These are phyloP conservation scores for Drosophila koepferae DNA, from an alignment of 2,888 invertebrate species.

Conservation along the genomic window DNA sequence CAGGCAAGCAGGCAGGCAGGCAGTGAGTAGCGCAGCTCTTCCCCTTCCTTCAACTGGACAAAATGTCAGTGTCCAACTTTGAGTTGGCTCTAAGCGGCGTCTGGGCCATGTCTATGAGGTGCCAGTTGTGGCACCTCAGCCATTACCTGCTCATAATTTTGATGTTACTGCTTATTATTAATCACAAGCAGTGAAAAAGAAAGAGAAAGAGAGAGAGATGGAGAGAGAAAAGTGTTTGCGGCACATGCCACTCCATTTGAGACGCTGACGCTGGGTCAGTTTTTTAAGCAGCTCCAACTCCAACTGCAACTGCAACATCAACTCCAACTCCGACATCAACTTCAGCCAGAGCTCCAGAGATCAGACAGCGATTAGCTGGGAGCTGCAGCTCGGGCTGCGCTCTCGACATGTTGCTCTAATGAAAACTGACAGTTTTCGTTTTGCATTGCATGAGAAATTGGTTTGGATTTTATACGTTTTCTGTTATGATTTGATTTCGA, in stretches of 20 bases:
- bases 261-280: conserved; percentile 42
- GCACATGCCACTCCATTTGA: conserved; percentile 78
- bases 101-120: conserved; percentile 69
- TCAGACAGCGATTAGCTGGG: conserved; percentile 38
- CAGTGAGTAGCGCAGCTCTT: conserved; percentile 31
- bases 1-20: too few relatives aligned
- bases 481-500: conserved; percentile 42
- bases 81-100: conserved; percentile 54
- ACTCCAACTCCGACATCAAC: conserved; percentile 6
- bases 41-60: conserved; percentile 49
- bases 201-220: conserved; percentile 5
- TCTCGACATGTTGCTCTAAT: conserved; percentile 66
- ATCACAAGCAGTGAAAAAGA: conserved; percentile 60
- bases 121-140: conserved; percentile 74
- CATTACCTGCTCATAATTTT: conserved; percentile 30
- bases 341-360: conserved; percentile 8
- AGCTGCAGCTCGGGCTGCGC: conserved; percentile 24
- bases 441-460: conserved; percentile 55
- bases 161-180: conserved; percentile 60
- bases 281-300: conserved; percentile 6
- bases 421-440: conserved; percentile 76
- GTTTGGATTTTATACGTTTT: conserved; percentile 20
- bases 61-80: conserved; percentile 64
- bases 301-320: conserved; percentile 6
- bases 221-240: conserved; percentile 60